phyloP scores from a whole-genome alignment of 2,113 vertebrate species.

The Emberiza fucata region DNA sequence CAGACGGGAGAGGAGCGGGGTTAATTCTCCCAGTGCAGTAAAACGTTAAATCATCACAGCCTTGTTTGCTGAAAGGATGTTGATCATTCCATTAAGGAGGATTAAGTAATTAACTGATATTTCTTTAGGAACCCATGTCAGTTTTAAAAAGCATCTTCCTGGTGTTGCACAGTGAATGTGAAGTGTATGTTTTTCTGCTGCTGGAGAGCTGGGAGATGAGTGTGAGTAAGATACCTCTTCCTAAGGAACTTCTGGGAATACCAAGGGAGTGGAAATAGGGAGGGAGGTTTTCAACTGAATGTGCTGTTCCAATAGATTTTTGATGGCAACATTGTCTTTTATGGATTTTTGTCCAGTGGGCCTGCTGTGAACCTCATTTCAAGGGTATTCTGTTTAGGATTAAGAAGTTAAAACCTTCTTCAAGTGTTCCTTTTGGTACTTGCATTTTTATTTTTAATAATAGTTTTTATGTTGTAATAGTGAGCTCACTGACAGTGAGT shows the following conservation, averaged over 20 bases:
- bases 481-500: slow-evolving; percentile 52
- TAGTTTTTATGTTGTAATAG: slow-evolving; percentile 57
- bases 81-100: slow-evolving; percentile 68
- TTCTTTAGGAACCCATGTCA: slow-evolving; percentile 42
- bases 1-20: neutral
- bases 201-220: neutral
- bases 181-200: neutral
- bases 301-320: neutral
- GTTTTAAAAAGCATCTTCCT: slow-evolving; percentile 14
- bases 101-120: slow-evolving; percentile 67
- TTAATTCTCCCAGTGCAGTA: neutral
- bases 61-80: slow-evolving; percentile 63
- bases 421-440: neutral
- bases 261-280: neutral
- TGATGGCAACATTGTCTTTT: neutral
- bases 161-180: neutral
- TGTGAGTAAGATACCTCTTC: neutral
- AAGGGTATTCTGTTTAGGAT: neutral
- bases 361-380: neutral
- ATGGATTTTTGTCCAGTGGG: neutral
- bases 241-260: neutral
- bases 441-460: slow-evolving; percentile 35
- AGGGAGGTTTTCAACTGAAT: neutral
- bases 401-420: slow-evolving; percentile 40
- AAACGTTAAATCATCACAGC: slow-evolving; percentile 13